These are phyloP conservation scores for Rambutsinella grinnellia DNA, from an alignment of 2,888 invertebrate genomes.

Conservation along the genomic window DNA sequence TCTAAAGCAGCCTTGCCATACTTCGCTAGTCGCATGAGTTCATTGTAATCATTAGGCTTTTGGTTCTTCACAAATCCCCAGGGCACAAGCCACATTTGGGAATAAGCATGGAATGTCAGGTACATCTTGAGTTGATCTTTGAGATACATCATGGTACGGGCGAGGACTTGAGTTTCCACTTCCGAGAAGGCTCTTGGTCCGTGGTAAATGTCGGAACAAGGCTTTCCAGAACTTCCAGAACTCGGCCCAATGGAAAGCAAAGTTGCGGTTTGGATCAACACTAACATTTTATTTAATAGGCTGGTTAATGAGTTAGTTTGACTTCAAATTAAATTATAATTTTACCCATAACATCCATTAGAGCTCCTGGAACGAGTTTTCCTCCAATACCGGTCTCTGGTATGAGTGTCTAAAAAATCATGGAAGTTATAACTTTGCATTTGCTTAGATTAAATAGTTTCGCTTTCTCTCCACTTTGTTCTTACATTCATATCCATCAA, in stretches of 20 bases:
- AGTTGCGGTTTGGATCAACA: slow-evolving; percentile 40
- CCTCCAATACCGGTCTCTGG: slow-evolving; percentile 83
- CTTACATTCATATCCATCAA: slow-evolving; percentile 62
- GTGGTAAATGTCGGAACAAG: slow-evolving; percentile 63
- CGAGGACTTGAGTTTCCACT: slow-evolving; percentile 78
- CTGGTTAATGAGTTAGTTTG: too few relatives aligned
- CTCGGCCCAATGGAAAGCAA: slow-evolving; percentile 74
- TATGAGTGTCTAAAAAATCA: slow-evolving; percentile 78
- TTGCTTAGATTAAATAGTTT: too few relatives aligned
- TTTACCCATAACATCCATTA: slow-evolving; percentile 36
- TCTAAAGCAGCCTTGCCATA: slow-evolving; percentile 67
- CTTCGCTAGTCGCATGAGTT: slow-evolving; percentile 67
- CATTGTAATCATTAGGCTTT: slow-evolving; percentile 67
- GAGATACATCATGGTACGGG: slow-evolving; percentile 73
- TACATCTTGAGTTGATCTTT: slow-evolving; percentile 75
- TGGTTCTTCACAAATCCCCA: slow-evolving; percentile 70
- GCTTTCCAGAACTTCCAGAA: slow-evolving; percentile 68
- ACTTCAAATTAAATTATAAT: too few relatives aligned
- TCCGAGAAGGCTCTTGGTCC: slow-evolving; percentile 75
- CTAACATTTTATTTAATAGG: too few relatives aligned
- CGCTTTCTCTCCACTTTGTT: slow-evolving; percentile 74
- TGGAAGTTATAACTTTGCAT: too few relatives aligned
- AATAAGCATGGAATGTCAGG: slow-evolving; percentile 82
- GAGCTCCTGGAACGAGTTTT: slow-evolving; percentile 77
- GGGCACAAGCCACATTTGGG: slow-evolving; percentile 74